These are phyloP conservation scores for Heliconius sara DNA, from an alignment of 2,888 invertebrate species.

Conservation along the genomic window DNA sequence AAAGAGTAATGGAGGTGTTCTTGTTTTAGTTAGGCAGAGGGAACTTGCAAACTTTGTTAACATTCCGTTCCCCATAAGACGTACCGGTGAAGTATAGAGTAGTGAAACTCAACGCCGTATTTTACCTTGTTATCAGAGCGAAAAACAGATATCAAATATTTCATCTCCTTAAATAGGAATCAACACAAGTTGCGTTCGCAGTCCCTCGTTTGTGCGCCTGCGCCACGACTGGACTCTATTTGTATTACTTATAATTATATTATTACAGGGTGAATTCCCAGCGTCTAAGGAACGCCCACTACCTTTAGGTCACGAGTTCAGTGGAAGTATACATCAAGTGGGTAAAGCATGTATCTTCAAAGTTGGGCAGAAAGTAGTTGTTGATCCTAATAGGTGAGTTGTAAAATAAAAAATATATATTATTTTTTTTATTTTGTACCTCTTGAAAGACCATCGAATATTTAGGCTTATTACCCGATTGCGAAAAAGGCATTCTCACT, in stretches of 20 bases:
- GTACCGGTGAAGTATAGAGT: too few relatives aligned
- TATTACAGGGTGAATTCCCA: conserved; percentile 85
- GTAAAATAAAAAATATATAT: not conserved
- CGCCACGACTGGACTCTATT: not conserved
- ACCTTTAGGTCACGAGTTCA: conserved; percentile 88
- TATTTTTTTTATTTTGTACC: too few relatives aligned
- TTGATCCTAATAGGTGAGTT: conserved; percentile 87
- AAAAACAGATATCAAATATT: not conserved
- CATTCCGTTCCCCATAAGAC: too few relatives aligned
- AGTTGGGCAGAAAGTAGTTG: conserved; percentile 86
- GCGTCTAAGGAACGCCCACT: conserved; percentile 81
- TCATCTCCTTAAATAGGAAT: too few relatives aligned
- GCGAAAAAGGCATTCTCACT: too few relatives aligned
- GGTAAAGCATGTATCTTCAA: conserved; percentile 85
- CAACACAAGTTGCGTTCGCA: too few relatives aligned
- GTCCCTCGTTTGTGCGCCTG: not conserved
- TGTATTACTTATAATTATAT: not conserved
- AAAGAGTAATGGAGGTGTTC: too few relatives aligned
- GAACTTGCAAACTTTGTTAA: too few relatives aligned
- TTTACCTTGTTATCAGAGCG: too few relatives aligned
- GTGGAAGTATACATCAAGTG: conserved; percentile 83
- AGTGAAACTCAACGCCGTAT: too few relatives aligned
- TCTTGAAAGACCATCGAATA: too few relatives aligned
- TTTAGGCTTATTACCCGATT: too few relatives aligned
- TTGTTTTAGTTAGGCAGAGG: not conserved